A percentile compares a stretch with the other conserved stretches of the same genome.
Evolutionary conservation across 2,888 invertebrate genomes (phyloP).

Genomic region (Phrixothrix hirtus): DNA sequence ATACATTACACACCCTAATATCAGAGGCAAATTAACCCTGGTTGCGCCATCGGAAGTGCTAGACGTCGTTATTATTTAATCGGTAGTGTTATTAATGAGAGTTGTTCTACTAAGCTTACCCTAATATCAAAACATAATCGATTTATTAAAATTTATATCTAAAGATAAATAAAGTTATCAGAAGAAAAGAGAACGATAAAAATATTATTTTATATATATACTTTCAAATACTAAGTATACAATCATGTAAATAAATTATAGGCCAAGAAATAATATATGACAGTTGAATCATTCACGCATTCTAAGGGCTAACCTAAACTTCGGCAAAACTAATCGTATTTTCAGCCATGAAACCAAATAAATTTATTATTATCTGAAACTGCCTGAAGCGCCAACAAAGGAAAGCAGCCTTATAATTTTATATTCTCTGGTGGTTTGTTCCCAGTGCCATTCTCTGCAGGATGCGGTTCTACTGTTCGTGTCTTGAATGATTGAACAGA

Average conservation of each 20-base stretch:
- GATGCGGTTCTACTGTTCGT: slow-evolving; percentile 33
- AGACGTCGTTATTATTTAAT: slow-evolving; percentile 1
- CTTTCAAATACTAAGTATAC: too few species aligned
- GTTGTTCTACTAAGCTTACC: background rate
- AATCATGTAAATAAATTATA: too few species aligned
- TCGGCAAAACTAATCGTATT: slow-evolving; percentile 26
- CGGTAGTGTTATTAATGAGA: slow-evolving; percentile 11
- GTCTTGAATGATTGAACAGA: slow-evolving; percentile 30
- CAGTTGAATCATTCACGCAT: slow-evolving; percentile 22
- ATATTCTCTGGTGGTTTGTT: slow-evolving; percentile 37
- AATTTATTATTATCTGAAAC: slow-evolving; percentile 29
- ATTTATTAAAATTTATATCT: too few species aligned
- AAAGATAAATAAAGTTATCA: too few species aligned
- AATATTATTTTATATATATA: too few species aligned
- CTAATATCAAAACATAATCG: too few species aligned
- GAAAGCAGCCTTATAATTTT: slow-evolving; percentile 38
- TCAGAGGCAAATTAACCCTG: slow-evolving; percentile 17
- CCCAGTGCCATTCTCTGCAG: slow-evolving; percentile 31
- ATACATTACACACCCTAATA: slow-evolving; percentile 22
- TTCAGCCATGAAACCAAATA: slow-evolving; percentile 30
- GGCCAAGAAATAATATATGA: too few species aligned
- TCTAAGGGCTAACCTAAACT: slow-evolving; percentile 20
- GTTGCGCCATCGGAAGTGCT: slow-evolving; percentile 9
- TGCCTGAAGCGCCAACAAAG: slow-evolving; percentile 31
- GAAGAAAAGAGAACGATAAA: too few species aligned